phyloP scores from a whole-genome alignment of 2,113 vertebrate species.

The Anhinga rufa region DNA sequence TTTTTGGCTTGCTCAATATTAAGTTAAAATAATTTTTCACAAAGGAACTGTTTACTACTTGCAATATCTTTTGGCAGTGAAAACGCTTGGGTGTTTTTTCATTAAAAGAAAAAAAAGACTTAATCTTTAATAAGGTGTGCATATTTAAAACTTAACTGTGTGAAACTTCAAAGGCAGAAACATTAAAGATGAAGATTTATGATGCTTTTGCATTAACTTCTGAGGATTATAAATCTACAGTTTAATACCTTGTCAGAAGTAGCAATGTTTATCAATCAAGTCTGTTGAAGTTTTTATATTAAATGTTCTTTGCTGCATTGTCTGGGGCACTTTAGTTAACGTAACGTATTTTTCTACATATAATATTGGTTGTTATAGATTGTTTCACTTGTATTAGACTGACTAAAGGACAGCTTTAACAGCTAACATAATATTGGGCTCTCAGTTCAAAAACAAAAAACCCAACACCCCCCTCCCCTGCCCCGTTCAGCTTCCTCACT shows the following conservation, averaged over 20 bases:
- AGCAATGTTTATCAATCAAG: neutral
- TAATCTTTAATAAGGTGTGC: neutral
- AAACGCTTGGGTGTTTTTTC: neutral
- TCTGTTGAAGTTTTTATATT: neutral
- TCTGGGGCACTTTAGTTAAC: neutral
- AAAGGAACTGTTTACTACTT: neutral
- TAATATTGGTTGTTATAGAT: neutral
- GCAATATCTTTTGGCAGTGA: neutral
- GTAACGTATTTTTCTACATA: neutral
- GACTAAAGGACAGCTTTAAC: neutral
- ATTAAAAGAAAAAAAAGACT: neutral
- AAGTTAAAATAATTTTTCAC: neutral
- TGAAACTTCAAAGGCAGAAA: neutral
- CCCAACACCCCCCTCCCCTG: no score
- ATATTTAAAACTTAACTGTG: neutral
- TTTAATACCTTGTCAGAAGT: neutral
- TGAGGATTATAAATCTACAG: neutral
- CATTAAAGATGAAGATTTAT: neutral
- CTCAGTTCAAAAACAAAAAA: neutral
- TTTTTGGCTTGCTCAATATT: neutral
- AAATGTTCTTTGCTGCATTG: neutral
- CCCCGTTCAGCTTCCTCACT: neutral
- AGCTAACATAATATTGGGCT: neutral
- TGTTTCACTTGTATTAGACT: neutral
- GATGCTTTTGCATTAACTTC: neutral